Conservation (phyloP, 2,113 vertebrate species). For the Patagioenas fasciata region DNA sequence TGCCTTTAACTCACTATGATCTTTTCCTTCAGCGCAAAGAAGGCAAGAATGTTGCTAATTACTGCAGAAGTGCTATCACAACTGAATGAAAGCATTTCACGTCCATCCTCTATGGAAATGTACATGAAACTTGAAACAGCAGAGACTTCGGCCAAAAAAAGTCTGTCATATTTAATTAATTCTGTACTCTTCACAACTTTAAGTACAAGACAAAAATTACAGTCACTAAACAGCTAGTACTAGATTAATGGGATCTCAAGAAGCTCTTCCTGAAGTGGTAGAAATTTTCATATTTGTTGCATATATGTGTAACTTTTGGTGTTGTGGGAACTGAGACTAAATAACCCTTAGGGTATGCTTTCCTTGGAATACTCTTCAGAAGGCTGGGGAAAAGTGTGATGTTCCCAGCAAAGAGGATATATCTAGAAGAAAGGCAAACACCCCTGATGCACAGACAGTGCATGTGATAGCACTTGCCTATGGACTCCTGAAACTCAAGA, state of each 20-base stretch:
- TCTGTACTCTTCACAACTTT: background rate
- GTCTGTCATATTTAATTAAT: background rate
- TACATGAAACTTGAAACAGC: background rate
- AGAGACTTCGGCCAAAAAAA: background rate
- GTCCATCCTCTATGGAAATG: background rate
- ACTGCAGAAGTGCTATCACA: background rate
- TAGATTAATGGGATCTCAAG: background rate
- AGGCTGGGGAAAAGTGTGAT: background rate
- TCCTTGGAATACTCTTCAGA: background rate
- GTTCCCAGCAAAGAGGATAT: background rate
- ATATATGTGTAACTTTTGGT: background rate
- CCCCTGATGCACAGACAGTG: background rate
- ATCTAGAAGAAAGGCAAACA: background rate
- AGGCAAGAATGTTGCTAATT: background rate
- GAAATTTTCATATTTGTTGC: background rate
- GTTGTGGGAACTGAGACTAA: background rate
- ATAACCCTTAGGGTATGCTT: background rate
- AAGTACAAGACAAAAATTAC: background rate
- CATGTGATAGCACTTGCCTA: background rate
- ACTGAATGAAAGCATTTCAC: conserved; percentile 9
- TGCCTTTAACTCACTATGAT: background rate
- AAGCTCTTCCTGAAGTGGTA: background rate
- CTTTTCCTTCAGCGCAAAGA: background rate
- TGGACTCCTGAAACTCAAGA: background rate
- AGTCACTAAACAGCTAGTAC: background rate